These are phyloP conservation scores for Cyclophora albipunctata DNA, from an alignment of 2,888 invertebrate genomes.

Conservation along the genomic window DNA sequence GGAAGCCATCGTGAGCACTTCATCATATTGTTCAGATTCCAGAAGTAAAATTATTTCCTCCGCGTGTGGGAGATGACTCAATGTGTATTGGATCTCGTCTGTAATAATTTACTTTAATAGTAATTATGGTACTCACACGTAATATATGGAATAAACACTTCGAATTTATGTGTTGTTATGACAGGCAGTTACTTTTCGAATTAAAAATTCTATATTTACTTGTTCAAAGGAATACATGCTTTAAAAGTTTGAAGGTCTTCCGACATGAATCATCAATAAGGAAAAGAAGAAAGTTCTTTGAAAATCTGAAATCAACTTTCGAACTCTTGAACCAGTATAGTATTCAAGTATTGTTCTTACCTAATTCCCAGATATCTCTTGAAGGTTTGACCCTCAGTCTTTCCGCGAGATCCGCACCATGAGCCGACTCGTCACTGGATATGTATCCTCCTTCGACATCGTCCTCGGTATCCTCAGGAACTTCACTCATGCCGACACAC, in stretches of 20 bases:
- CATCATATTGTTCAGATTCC: slow-evolving; percentile 58
- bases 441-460: slow-evolving; percentile 62
- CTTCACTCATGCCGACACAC: slow-evolving; percentile 55
- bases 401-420: slow-evolving; percentile 63
- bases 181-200: too few species aligned
- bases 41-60: slow-evolving; percentile 58
- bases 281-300: too few species aligned
- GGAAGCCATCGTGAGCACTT: slow-evolving; percentile 46
- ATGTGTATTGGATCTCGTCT: slow-evolving; percentile 57
- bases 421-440: slow-evolving; percentile 73
- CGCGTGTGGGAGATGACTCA: slow-evolving; percentile 59
- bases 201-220: too few species aligned
- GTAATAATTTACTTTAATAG: slow-evolving; percentile 11
- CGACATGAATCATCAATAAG: too few species aligned
- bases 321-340: too few species aligned
- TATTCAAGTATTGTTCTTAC: slow-evolving; percentile 25
- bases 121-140: too few species aligned
- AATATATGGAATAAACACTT: neutral
- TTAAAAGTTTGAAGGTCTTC: too few species aligned
- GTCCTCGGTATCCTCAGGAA: slow-evolving; percentile 58
- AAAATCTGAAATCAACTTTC: too few species aligned
- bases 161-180: neutral
- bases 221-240: too few species aligned
- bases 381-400: slow-evolving; percentile 59
- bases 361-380: slow-evolving; percentile 65